Evolutionary conservation across 2,797 vertebrate species (phyloP).

Genomic region (Pipistrellus kuhlii): DNA sequence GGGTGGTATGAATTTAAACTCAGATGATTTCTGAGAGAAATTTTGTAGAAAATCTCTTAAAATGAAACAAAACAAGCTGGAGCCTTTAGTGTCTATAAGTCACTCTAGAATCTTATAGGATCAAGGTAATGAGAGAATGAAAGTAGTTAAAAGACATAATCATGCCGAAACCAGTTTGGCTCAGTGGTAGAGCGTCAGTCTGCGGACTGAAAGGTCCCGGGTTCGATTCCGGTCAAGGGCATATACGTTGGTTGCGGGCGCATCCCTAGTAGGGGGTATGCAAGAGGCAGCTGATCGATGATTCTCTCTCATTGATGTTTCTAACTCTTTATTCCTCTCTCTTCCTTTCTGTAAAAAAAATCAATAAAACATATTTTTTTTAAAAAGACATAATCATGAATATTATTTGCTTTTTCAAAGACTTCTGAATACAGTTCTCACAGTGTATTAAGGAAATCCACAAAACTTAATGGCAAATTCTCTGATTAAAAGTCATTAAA

Average conservation of each 20-base stretch:
- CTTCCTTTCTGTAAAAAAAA: too few relatives aligned
- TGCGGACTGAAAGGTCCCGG: too few relatives aligned
- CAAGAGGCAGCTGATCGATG: too few relatives aligned
- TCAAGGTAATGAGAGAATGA: conserved; percentile 16
- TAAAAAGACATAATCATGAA: conserved; percentile 27
- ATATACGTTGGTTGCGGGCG: too few relatives aligned
- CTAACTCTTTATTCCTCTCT: too few relatives aligned
- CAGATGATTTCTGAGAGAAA: conserved; percentile 56
- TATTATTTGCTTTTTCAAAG: conserved; percentile 62
- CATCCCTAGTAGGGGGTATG: too few relatives aligned
- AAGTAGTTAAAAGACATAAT: conserved; percentile 25
- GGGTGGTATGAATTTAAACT: conserved; percentile 52
- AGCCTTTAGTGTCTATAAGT: conserved; percentile 14
- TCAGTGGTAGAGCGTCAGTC: too few relatives aligned
- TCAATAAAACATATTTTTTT: too few relatives aligned
- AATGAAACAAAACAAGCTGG: conserved; percentile 59
- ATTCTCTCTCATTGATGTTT: too few relatives aligned
- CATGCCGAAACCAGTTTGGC: neutral
- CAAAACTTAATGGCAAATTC: conserved; percentile 47
- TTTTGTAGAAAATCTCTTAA: conserved; percentile 46
- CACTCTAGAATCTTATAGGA: conserved; percentile 48
- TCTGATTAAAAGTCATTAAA: conserved; percentile 60
- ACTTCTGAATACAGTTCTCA: conserved; percentile 34
- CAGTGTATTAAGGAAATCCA: conserved; percentile 57
- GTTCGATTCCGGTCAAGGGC: too few relatives aligned